phyloP scores from a whole-genome alignment of 2,113 vertebrate species.

The Noctilio leporinus region DNA sequence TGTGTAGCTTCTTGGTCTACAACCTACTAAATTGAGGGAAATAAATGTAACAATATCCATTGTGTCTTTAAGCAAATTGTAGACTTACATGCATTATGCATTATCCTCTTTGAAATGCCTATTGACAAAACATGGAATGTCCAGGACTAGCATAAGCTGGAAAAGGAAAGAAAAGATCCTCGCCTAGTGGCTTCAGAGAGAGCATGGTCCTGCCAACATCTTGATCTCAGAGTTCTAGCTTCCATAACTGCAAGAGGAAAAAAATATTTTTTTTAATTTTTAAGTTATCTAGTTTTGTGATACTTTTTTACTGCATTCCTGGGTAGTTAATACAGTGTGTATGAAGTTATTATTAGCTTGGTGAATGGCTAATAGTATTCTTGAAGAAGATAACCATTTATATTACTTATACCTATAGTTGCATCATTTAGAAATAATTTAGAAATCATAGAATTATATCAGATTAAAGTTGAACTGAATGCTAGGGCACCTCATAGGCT shows the following conservation, averaged over 20 bases:
- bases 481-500: not conserved
- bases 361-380: not conserved
- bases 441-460: not conserved
- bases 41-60: not conserved
- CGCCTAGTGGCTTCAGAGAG: not conserved
- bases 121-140: not conserved
- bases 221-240: not conserved
- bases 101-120: not conserved
- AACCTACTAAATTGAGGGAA: not conserved
- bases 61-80: not conserved
- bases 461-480: not conserved
- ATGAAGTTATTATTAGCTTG: not conserved
- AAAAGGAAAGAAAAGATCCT: not conserved
- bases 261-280: not conserved
- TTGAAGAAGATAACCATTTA: not conserved
- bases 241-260: not conserved
- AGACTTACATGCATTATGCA: not conserved
- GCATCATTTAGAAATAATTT: not conserved
- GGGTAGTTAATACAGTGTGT: not conserved
- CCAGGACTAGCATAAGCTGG: not conserved
- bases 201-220: rapidly evolving
- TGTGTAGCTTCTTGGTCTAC: not conserved
- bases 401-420: not conserved
- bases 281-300: not conserved
- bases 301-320: not conserved